Evolutionary conservation across 2,113 vertebrate genomes (phyloP), one percentile per base, ranked within the genome.

Genomic region (Meleagris gallopavo): DNA sequence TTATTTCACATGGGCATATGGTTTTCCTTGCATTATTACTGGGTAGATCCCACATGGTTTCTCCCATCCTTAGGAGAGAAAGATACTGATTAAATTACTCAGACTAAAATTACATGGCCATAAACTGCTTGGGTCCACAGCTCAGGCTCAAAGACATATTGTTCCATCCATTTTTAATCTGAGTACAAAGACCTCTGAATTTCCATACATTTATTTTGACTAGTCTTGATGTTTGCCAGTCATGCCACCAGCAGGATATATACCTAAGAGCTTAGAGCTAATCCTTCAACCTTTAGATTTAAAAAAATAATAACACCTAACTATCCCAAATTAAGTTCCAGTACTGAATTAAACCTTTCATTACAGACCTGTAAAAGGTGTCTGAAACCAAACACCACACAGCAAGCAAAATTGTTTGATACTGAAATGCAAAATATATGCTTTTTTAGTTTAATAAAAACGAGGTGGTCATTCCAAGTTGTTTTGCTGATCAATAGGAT

Each of bases 371-470:
- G 13, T 46, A 40, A 80, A 75, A 77, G n/a, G 8, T 54, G 13
- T 41, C 61, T 69, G 52, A 85, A 91, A 32, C 15, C 46, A 85
- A 92, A 45, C 13, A n/a, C 62, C 75, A 58, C 10, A 64, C 27
- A 34, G 30, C 36, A 64, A 81, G 34, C 17, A 88, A 81, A 75
- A 16, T 19, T 20, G 52, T 43, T 36, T 30, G 8, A 58, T 50
- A 45, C 10, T 40, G n/a, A 85, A 86, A 65, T 32, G 30, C 27
- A 91, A 83, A 89, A 89, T 48, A 50, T 2, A 84, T 0, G 3
- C n/a, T n/a, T 74, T 94, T 94, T 73, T 29, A n/a, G 30, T 60
- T 90, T 46, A 70, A 83, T 43, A 83, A 80, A 81, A 89, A 15
- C 8, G 58, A 84, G 13, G 10, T 18, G 81, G 62, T 64, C 2